Conservation (phyloP, 53 echinoderm and acorn worm species). For the Luidia sarsii region DNA sequence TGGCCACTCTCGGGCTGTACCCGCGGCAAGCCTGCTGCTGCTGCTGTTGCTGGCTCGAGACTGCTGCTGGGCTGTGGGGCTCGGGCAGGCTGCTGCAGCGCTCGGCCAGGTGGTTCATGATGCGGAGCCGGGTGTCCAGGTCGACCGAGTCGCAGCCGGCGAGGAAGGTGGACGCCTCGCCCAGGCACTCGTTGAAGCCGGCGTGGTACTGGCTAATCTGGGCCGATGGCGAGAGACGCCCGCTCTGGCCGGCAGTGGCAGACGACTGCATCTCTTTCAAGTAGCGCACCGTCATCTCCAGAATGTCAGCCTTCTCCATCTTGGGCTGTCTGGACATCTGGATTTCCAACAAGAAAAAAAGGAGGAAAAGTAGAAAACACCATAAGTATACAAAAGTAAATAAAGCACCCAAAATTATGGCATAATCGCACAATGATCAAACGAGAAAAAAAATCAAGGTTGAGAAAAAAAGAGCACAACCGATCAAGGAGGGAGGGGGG, state of each 20-base stretch:
- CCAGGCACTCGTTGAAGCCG: slow-evolving; percentile 92
- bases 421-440: too few relatives aligned
- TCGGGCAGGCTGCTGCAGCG: slow-evolving; percentile 62
- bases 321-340: slow-evolving; percentile 85
- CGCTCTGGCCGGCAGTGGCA: background rate
- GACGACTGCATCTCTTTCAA: slow-evolving; percentile 79
- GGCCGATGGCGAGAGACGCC: slow-evolving; percentile 18
- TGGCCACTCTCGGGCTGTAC: background rate
- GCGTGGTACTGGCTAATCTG: slow-evolving; percentile 83
- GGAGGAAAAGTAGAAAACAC: slow-evolving; percentile 16
- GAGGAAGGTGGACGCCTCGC: slow-evolving; percentile 87
- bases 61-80: slow-evolving; percentile 3
- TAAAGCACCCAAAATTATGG: background rate
- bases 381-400: background rate
- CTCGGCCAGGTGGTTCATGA: slow-evolving; percentile 84
- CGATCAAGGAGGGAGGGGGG: too few relatives aligned
- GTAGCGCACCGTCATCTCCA: slow-evolving; percentile 94
- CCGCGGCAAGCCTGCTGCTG: background rate
- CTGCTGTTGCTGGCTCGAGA: slow-evolving; percentile 1
- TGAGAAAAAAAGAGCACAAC: too few relatives aligned
- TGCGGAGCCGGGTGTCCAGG: slow-evolving; percentile 75
- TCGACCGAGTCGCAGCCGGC: slow-evolving; percentile 75
- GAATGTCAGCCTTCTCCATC: slow-evolving; percentile 94
- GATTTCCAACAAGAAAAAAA: slow-evolving; percentile 5
- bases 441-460: background rate